Conservation (phyloP, 2,113 vertebrate species). For the Anthoscopus minutus region DNA sequence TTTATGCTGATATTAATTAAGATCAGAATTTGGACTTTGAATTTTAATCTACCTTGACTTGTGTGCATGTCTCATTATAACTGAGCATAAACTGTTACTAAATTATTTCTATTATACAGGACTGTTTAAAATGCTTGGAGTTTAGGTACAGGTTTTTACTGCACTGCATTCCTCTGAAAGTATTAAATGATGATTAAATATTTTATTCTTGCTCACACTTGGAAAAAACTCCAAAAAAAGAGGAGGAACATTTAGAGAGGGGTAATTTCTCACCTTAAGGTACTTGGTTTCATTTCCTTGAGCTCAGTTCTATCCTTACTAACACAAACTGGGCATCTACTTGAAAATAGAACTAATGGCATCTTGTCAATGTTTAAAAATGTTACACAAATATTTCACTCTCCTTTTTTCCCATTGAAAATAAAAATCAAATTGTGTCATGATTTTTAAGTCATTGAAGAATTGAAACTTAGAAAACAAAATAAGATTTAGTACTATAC, state of each 20-base stretch:
- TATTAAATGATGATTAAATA: background rate
- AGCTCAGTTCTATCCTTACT: background rate
- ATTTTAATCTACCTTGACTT: background rate
- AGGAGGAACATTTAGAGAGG: background rate
- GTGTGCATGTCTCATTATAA: background rate
- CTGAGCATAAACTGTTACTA: background rate
- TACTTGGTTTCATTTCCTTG: background rate
- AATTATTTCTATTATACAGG: background rate
- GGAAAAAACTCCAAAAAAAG: background rate
- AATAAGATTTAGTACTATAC: background rate
- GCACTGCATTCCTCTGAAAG: background rate
- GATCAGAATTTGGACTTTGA: background rate
- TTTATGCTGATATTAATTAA: background rate
- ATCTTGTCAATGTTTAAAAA: background rate
- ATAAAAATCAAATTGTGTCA: background rate
- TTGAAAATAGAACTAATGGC: background rate
- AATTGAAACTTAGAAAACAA: background rate
- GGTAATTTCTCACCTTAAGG: background rate
- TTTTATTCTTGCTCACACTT: background rate
- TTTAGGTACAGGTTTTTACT: background rate
- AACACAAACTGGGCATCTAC: constrained; percentile 15
- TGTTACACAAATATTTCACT: background rate
- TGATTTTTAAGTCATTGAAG: background rate
- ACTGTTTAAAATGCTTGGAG: background rate
- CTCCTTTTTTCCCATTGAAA: background rate